A percentile compares a stretch with the other conserved stretches of the same genome.
Evolutionary conservation across 2,113 vertebrate genomes (phyloP).

Genomic region (Eudyptes chrysolophus): DNA sequence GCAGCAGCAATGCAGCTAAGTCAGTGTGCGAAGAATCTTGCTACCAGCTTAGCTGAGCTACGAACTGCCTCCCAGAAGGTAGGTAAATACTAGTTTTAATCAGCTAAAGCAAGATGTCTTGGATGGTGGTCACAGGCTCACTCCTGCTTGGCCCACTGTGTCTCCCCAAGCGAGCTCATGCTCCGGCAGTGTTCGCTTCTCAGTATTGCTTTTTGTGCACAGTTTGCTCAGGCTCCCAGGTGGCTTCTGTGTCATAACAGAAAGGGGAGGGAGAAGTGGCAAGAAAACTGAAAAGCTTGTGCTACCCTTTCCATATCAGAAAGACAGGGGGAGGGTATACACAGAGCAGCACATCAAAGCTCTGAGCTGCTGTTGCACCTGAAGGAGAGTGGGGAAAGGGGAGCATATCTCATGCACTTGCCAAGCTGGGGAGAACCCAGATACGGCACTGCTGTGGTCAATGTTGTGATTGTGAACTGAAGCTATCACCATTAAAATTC

Average conservation of each 20-base stretch:
- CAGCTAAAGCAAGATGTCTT: not conserved
- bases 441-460: not conserved
- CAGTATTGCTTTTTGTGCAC: not conserved
- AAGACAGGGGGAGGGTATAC: not conserved
- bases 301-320: not conserved
- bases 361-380: not conserved
- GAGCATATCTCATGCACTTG: accelerated
- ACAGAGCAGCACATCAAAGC: not conserved
- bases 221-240: not conserved
- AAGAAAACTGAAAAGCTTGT: not conserved
- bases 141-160: not conserved
- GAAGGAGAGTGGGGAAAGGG: not conserved
- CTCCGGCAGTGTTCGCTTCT: not conserved
- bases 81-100: not conserved
- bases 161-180: not conserved
- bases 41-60: conserved; percentile 93
- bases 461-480: not conserved
- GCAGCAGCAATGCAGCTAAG: conserved; percentile 97
- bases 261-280: not conserved
- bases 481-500: not conserved
- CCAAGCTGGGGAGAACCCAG: not conserved
- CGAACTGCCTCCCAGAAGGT: conserved; percentile 95
- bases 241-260: not conserved
- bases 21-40: conserved; percentile 97
- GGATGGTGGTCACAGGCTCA: not conserved